A percentile compares a stretch with the other conserved stretches of the same genome.
Conservation (phyloP, 2,113 vertebrate species). For the Rhynchomys soricoides region DNA sequence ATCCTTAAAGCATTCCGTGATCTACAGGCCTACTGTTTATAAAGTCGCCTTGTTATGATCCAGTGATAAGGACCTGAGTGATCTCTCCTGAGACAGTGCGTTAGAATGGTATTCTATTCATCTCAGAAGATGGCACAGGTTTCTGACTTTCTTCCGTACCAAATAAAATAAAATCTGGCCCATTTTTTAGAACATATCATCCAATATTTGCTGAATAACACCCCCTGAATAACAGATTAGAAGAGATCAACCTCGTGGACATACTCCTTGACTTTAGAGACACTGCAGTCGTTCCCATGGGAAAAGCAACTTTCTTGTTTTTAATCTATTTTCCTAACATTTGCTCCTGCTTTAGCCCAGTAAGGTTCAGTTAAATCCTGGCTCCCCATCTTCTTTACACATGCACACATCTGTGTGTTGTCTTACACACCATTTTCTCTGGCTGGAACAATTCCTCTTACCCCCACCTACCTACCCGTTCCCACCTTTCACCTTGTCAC, state of each 20-base stretch:
- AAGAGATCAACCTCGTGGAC: neutral
- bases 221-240: neutral
- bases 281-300: neutral
- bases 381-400: no score
- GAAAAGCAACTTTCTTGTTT: neutral
- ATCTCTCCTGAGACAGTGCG: neutral
- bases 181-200: neutral
- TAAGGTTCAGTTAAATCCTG: neutral
- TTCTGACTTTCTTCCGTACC: neutral
- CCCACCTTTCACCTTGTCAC: neutral
- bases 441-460: neutral
- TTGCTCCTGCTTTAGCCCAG: neutral
- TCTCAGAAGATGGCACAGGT: neutral
- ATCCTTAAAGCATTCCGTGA: neutral
- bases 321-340: neutral
- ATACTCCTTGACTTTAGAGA: neutral
- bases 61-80: neutral
- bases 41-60: neutral
- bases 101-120: neutral
- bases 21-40: neutral
- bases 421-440: neutral
- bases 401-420: neutral
- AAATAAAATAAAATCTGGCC: neutral
- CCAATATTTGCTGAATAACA: neutral
- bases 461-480: neutral